A percentile compares a stretch with the other conserved stretches of the same genome.
Evolutionary conservation across 2,888 invertebrate species (phyloP).

Genomic region (Trissolcus brochymenae): DNA sequence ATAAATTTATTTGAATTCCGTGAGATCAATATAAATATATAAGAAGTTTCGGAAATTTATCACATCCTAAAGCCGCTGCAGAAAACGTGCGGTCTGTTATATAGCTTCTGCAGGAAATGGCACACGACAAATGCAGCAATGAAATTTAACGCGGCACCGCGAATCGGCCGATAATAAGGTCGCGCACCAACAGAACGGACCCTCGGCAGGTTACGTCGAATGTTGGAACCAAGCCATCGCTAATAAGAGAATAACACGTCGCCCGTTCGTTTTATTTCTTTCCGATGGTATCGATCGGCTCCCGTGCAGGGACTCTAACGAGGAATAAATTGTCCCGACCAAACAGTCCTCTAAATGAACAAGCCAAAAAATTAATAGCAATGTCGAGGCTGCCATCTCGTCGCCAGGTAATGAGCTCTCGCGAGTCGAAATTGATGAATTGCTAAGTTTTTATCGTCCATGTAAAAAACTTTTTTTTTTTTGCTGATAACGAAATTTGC

Average conservation of each 20-base stretch:
- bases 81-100: no score
- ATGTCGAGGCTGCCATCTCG: not conserved
- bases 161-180: constrained; percentile 42
- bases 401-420: constrained; percentile 14
- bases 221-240: constrained; percentile 54
- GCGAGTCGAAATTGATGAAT: not conserved
- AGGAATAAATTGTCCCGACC: constrained; percentile 40
- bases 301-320: constrained; percentile 40
- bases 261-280: constrained; percentile 48
- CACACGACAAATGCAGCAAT: constrained; percentile 14
- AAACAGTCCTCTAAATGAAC: constrained; percentile 20
- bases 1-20: no score
- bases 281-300: constrained; percentile 44
- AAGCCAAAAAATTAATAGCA: constrained; percentile 11
- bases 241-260: constrained; percentile 53
- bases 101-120: not conserved
- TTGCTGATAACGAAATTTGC: no score
- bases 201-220: constrained; percentile 21
- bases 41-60: no score
- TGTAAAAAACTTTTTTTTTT: no score
- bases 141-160: constrained; percentile 15
- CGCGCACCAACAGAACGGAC: constrained; percentile 26
- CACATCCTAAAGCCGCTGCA: no score
- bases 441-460: no score
- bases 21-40: no score